Base-by-base conservation (phyloP, 1,140 invertebrate genomes). In the Drosophila bocki region DNA sequence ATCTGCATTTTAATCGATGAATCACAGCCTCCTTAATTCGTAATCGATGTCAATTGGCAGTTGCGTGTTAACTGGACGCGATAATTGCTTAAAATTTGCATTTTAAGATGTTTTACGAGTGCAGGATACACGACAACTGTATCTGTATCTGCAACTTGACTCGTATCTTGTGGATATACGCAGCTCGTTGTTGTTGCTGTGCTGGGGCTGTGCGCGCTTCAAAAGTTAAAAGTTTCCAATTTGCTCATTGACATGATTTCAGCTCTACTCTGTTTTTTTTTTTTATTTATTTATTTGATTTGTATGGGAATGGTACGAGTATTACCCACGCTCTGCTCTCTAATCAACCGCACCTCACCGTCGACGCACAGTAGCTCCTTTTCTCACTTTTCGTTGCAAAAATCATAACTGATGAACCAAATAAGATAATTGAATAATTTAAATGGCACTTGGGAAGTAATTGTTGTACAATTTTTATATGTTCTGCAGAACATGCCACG, bases 171-270 rank as follows among this genome's bases (percentile, higher is more conserved):
- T n/a, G 15, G 47, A 29, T 29, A n/a, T 29, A n/a, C 22, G 3
- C 22, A 29, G 7, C 3, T 26, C 15, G 50, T 26, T 33, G 6
- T 26, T 35, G n/a, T n/a, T 39, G 53, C 12, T 39, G 53, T 12
- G 15, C n/a, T 65, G 63, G 37, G 35, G 41, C 13, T 32, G 47
- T 45, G 44, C 48, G 13, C 51, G 75, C 58, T 71, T 51, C 22
- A 69, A 78, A 78, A 78, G 42, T 45, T 37, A 71, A 79, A 78
- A 78, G 54, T 87, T 87, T 82, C 59, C 83, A 86, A 79, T 86
- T 85, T 70, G 61, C 78, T 75, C 79, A 79, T 86, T 86, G 83
- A 86, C 83, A 87, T 82, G 76, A 82, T 82, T 86, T 77, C 78
- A 50, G 41, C 60, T 48, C 41, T 58, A 39, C 29, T 58, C 17